Base-by-base conservation (phyloP, 2,888 invertebrate species). In the Drosophila mulleri region DNA sequence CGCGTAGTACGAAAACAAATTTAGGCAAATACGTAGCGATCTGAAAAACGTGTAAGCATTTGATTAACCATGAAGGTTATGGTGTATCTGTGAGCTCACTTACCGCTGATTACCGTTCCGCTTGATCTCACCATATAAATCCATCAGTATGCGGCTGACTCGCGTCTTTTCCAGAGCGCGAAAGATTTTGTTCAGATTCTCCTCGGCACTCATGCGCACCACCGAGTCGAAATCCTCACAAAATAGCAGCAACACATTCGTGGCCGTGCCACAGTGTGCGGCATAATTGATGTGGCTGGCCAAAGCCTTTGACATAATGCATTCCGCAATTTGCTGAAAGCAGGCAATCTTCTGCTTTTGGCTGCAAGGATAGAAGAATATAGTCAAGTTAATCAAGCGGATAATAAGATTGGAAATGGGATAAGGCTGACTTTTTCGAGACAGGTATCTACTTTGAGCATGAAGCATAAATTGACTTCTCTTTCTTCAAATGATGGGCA, bases 61-160 rank as follows among this genome's bases (percentile, higher is more conserved):
- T 32, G 9, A 52, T 41, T 48, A 20, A 0, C 23, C 23, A 20
- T 42, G 0, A 16, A 7, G 5, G 18, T 2, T 11, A 0, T 14
- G 8, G 5, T 2, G 8, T 47, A 6, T 14, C 8, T 56, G 3
- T 41, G 23, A n/a, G 5, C 12, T 14, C 3, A 3, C 82, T 59
- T 68, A 93, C 93, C 92, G 87, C 61, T 93, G 92, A 75, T 93
- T 93, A 5, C 96, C 96, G 92, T 97, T 97, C 89, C 95, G 95
- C 91, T 96, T 96, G 50, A 97, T 96, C 93, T 96, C 97, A 81
- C 96, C 96, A 90, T 96, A 97, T 48, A 98, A 93, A 92, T 97
- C 97, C 88, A 96, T 95, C 88, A 96, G 95, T 62, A 97, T 94
- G 87, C 96, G 95, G 32, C 95, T 95, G 14, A 96, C 94, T 79